A percentile compares a stretch with the other conserved stretches of the same genome.
phyloP scores from a whole-genome alignment of 2,888 invertebrate genomes.

The Drosophila kanekoi region DNA sequence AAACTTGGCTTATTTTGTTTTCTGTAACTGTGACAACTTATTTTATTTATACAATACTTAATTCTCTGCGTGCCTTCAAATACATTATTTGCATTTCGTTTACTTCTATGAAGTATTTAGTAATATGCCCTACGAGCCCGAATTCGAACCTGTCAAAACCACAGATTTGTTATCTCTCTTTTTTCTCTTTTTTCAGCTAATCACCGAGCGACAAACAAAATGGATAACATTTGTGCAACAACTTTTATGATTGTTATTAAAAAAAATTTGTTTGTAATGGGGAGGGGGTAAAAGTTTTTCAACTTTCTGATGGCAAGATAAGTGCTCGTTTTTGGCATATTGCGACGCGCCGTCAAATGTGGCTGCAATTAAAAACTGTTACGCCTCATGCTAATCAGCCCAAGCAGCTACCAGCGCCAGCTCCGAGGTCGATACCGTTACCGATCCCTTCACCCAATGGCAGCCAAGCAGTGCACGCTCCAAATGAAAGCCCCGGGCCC shows the following conservation, averaged over 20 bases:
- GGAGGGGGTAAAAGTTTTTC: slow-evolving; percentile 63
- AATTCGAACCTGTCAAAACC: neutral
- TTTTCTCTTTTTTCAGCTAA: slow-evolving; percentile 30
- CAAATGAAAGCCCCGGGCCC: slow-evolving; percentile 28
- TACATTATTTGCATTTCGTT: neutral
- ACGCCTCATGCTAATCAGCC: slow-evolving; percentile 81
- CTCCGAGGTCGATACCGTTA: slow-evolving; percentile 49
- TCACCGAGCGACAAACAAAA: slow-evolving; percentile 43
- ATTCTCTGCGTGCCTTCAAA: neutral
- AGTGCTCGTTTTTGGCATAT: slow-evolving; percentile 68
- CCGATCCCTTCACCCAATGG: slow-evolving; percentile 65
- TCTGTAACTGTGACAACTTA: no score
- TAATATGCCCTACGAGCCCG: neutral
- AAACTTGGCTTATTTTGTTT: no score
- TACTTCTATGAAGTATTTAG: neutral
- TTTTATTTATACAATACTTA: neutral
- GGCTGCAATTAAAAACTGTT: slow-evolving; percentile 83
- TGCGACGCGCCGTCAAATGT: slow-evolving; percentile 76
- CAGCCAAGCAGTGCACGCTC: slow-evolving; percentile 50
- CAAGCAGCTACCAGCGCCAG: slow-evolving; percentile 48
- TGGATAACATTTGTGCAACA: slow-evolving; percentile 59
- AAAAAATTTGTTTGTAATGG: slow-evolving; percentile 18
- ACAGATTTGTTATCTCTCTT: neutral
- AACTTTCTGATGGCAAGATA: slow-evolving; percentile 76
- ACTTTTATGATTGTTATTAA: slow-evolving; percentile 69